Conservation (phyloP, 2,113 vertebrate genomes). For the Cariama cristata region DNA sequence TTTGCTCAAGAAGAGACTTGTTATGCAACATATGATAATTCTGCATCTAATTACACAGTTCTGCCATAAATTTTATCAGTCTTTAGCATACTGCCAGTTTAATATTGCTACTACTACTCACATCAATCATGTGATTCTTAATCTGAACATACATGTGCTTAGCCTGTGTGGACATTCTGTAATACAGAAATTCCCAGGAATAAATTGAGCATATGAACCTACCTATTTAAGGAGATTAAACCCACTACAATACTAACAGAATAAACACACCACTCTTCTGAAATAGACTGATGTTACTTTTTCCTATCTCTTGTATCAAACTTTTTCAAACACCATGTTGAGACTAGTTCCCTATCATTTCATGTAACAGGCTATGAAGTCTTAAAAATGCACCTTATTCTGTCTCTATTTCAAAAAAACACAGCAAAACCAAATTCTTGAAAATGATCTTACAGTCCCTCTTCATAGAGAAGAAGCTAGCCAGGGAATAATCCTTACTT, state of each 20-base stretch:
- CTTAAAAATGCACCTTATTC: background rate
- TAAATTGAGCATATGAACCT: background rate
- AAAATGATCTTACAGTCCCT: background rate
- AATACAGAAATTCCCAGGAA: background rate
- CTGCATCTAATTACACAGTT: background rate
- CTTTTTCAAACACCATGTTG: background rate
- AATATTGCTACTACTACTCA: background rate
- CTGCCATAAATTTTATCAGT: background rate
- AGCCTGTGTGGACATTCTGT: background rate
- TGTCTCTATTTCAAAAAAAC: background rate
- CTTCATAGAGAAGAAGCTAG: conserved; percentile 1
- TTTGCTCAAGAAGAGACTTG: background rate
- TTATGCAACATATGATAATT: background rate
- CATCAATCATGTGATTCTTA: background rate
- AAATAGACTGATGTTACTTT: background rate
- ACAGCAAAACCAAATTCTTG: background rate
- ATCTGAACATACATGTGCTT: background rate
- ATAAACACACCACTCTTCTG: background rate
- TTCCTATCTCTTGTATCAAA: background rate
- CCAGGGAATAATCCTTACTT: background rate
- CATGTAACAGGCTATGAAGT: background rate
- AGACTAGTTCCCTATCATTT: background rate
- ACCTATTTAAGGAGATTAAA: background rate
- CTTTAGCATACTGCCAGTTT: background rate
- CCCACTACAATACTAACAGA: background rate